These are phyloP conservation scores for Sipha flava DNA, from an alignment of 1,140 invertebrate genomes.

Conservation along the genomic window DNA sequence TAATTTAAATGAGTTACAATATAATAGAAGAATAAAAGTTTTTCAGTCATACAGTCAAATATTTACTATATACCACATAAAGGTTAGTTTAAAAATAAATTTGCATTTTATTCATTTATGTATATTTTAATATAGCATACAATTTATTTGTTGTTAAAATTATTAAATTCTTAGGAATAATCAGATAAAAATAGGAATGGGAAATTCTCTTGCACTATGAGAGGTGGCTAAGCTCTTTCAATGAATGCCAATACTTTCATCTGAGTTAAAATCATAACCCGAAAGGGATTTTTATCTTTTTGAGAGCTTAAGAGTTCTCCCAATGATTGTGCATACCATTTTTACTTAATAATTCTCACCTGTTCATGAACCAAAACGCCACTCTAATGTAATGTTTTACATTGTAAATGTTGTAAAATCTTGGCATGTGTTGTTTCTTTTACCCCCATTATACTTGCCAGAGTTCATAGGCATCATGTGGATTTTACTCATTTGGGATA, in stretches of 20 bases:
- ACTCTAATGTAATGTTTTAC: not conserved
- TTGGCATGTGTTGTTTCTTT: not conserved
- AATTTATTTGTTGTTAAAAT: not conserved
- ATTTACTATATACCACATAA: not conserved
- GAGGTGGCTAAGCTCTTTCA: not conserved
- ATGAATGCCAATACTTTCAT: not conserved
- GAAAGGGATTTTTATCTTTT: not conserved
- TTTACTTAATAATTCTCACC: constrained; percentile 19
- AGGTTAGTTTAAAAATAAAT: not conserved
- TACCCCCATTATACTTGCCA: constrained; percentile 5
- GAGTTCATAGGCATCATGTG: not conserved
- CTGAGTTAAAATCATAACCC: not conserved
- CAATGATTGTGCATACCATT: constrained; percentile 1
- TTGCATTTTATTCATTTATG: not conserved
- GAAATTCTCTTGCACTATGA: not conserved
- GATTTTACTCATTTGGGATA: constrained; percentile 5
- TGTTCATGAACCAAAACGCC: constrained; percentile 4
- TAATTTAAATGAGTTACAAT: not conserved
- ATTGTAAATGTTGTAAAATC: constrained; percentile 2
- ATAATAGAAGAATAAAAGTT: not conserved
- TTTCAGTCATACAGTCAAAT: no score
- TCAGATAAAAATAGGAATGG: not conserved
- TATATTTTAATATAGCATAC: no score
- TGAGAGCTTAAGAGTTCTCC: not conserved
- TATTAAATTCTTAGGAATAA: not conserved